phyloP scores from a whole-genome alignment of 2,797 vertebrate species.

The Tympanoctomys barrerae region DNA sequence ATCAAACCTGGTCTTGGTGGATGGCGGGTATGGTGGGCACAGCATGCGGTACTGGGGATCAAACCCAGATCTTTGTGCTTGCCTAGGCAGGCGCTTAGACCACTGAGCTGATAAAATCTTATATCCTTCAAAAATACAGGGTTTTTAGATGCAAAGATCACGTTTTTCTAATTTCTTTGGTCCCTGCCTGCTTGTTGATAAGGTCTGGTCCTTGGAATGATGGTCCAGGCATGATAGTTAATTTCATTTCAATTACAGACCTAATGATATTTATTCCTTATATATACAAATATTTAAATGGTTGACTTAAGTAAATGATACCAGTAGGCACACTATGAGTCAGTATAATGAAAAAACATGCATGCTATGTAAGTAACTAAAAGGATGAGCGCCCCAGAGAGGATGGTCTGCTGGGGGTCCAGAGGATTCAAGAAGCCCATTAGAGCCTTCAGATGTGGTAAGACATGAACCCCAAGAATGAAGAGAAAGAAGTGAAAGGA shows the following conservation, averaged over 20 bases:
- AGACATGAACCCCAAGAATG: not conserved
- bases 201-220: not conserved
- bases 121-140: not conserved
- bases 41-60: no score
- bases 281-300: conserved; percentile 35
- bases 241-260: not conserved
- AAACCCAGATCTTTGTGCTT: no score
- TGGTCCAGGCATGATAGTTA: no score
- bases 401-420: not conserved
- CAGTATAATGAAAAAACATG: not conserved
- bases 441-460: not conserved
- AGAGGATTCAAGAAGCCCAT: not conserved
- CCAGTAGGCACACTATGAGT: not conserved
- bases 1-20: no score
- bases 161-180: not conserved
- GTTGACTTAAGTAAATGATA: not conserved
- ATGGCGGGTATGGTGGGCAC: no score
- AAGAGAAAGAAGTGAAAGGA: not conserved
- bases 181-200: not conserved
- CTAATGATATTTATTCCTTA: not conserved
- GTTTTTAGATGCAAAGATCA: not conserved
- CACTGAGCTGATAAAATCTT: not conserved
- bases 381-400: not conserved
- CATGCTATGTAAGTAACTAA: not conserved
- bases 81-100: no score